Evolutionary conservation across 1,140 invertebrate genomes (phyloP).

Genomic region (Calosoma granatense): DNA sequence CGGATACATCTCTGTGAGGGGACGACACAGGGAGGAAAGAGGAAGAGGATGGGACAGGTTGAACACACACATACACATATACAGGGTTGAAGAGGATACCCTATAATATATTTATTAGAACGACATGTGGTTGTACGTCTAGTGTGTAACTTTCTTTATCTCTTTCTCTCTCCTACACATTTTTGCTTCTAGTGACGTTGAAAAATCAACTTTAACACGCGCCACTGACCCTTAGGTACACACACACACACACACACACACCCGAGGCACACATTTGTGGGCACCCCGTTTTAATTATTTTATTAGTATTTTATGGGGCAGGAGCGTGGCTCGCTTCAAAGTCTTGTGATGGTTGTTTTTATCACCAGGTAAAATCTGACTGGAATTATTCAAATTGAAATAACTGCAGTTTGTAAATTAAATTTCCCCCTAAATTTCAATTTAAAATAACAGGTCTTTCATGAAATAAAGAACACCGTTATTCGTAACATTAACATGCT

Average conservation of each 20-base stretch:
- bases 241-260: background rate
- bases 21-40: background rate
- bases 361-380: background rate
- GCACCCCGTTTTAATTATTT: constrained; percentile 7
- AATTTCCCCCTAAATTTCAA: constrained; percentile 6
- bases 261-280: background rate
- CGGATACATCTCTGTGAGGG: too few species aligned
- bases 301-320: constrained; percentile 8
- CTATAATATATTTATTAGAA: constrained; percentile 1
- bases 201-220: background rate
- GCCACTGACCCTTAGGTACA: too few species aligned
- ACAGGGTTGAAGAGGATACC: background rate
- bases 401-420: constrained; percentile 1
- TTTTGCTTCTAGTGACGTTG: too few species aligned
- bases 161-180: too few species aligned
- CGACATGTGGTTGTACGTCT: constrained; percentile 1
- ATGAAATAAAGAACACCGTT: too few species aligned
- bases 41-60: background rate
- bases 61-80: background rate
- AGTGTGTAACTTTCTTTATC: too few species aligned
- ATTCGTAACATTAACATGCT: background rate
- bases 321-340: background rate
- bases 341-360: background rate
- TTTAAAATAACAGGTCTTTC: background rate
- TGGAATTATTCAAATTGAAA: constrained; percentile 7